These are phyloP conservation scores for Syrphus vitripennis DNA, from an alignment of 2,888 invertebrate species.

Conservation along the genomic window DNA sequence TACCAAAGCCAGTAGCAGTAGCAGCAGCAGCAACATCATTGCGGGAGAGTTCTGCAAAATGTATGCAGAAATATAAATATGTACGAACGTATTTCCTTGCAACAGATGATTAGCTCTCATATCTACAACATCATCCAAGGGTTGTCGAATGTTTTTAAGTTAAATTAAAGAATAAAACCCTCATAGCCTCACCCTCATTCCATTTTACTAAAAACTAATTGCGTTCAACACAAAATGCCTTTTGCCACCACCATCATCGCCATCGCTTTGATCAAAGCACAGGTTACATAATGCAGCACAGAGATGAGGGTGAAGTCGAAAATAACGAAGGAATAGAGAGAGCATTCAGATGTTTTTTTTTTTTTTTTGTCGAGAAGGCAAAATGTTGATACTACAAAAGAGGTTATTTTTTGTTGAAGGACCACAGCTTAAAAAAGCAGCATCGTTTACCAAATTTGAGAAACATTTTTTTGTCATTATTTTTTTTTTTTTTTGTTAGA, in stretches of 20 bases:
- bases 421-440: slow-evolving; percentile 55
- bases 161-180: background rate
- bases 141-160: slow-evolving; percentile 6
- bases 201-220: slow-evolving; percentile 57
- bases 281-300: slow-evolving; percentile 23
- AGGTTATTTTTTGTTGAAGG: slow-evolving; percentile 45
- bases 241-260: slow-evolving; percentile 36
- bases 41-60: background rate
- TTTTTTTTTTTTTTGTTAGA: slow-evolving; percentile 3
- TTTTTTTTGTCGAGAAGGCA: background rate
- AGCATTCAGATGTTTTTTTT: slow-evolving; percentile 4
- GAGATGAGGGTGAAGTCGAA: slow-evolving; percentile 42
- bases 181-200: slow-evolving; percentile 37
- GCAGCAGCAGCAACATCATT: too few relatives aligned
- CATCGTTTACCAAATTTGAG: slow-evolving; percentile 56
- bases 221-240: slow-evolving; percentile 62
- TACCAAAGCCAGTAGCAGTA: background rate
- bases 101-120: slow-evolving; percentile 66
- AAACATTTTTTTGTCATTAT: slow-evolving; percentile 6
- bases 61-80: background rate
- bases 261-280: slow-evolving; percentile 38
- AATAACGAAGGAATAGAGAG: background rate
- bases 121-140: background rate
- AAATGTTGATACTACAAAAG: slow-evolving; percentile 38
- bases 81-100: slow-evolving; percentile 26